Evolutionary conservation across 1,140 invertebrate genomes (phyloP).

Genomic region (Trissolcus basalis): DNA sequence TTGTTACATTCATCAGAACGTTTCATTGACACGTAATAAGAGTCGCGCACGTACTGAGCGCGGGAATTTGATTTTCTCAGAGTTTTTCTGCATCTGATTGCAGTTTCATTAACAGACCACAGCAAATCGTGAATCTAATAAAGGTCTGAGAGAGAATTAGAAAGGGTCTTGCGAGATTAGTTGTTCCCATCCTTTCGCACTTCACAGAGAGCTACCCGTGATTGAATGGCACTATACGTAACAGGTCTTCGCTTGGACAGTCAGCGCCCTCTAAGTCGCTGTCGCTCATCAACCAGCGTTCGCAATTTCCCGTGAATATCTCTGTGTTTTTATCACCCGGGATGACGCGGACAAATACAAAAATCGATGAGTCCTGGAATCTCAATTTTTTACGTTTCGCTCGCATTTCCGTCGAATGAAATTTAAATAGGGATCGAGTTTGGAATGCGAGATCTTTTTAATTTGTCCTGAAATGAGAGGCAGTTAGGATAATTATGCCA

Average conservation of each 20-base stretch:
- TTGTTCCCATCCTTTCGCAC: slow-evolving; percentile 22
- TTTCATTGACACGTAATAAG: slow-evolving; percentile 19
- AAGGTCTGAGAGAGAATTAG: slow-evolving; percentile 14
- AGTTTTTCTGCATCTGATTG: slow-evolving; percentile 15
- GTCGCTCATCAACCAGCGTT: neutral
- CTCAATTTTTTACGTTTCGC: slow-evolving; percentile 2
- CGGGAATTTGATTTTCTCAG: slow-evolving; percentile 27
- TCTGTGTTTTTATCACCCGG: slow-evolving; percentile 9
- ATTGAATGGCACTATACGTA: slow-evolving; percentile 16
- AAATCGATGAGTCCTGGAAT: slow-evolving; percentile 16
- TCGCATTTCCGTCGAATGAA: slow-evolving; percentile 13
- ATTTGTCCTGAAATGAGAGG: slow-evolving; percentile 12
- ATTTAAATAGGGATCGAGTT: slow-evolving; percentile 6
- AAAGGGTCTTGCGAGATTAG: slow-evolving; percentile 16
- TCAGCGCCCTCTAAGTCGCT: slow-evolving; percentile 7
- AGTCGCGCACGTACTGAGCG: neutral
- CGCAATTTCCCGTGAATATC: neutral
- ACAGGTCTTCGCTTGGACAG: slow-evolving; percentile 8
- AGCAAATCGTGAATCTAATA: slow-evolving; percentile 25
- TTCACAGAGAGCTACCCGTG: slow-evolving; percentile 6
- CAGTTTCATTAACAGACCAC: slow-evolving; percentile 28
- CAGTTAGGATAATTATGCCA: slow-evolving; percentile 38
- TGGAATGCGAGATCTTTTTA: slow-evolving; percentile 15
- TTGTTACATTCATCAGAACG: slow-evolving; percentile 1
- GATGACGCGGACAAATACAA: slow-evolving; percentile 19